These are phyloP conservation scores for Trichonephila clavipes DNA, from an alignment of 1,140 invertebrate genomes.

Conservation along the genomic window DNA sequence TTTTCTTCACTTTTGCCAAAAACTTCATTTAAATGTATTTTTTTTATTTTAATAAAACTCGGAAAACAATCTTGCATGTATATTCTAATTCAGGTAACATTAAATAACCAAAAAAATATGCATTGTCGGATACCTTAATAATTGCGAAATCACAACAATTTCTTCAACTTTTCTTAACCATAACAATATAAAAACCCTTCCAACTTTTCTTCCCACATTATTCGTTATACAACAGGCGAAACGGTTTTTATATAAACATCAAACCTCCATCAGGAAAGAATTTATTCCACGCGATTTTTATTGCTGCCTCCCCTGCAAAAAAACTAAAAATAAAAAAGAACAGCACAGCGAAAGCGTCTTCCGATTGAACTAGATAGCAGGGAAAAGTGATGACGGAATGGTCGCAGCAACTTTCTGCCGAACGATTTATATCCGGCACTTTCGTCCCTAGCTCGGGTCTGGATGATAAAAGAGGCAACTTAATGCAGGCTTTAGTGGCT, in stretches of 20 bases:
- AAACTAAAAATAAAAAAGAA: background rate
- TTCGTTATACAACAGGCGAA: background rate
- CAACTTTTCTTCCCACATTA: background rate
- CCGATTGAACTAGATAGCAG: background rate
- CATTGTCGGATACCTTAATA: background rate
- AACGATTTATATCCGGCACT: constrained; percentile 51
- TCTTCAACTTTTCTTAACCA: background rate
- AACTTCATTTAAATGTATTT: no score
- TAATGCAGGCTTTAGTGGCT: constrained; percentile 49
- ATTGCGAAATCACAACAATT: background rate
- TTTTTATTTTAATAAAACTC: no score
- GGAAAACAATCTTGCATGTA: no score
- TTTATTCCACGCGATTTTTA: constrained; percentile 39
- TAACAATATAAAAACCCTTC: background rate
- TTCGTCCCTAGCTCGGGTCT: background rate
- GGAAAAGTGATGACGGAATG: constrained; percentile 47
- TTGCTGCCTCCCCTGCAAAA: background rate
- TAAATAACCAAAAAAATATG: no score
- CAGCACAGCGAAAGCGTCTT: background rate
- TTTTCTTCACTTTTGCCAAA: no score
- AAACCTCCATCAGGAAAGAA: constrained; percentile 47
- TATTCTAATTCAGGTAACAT: no score
- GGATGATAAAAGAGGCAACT: constrained; percentile 42
- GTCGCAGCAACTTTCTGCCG: constrained; percentile 46
- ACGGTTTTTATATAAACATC: constrained; percentile 12